phyloP scores from a whole-genome alignment of 2,797 vertebrate species.

The Gambelia wislizenii region DNA sequence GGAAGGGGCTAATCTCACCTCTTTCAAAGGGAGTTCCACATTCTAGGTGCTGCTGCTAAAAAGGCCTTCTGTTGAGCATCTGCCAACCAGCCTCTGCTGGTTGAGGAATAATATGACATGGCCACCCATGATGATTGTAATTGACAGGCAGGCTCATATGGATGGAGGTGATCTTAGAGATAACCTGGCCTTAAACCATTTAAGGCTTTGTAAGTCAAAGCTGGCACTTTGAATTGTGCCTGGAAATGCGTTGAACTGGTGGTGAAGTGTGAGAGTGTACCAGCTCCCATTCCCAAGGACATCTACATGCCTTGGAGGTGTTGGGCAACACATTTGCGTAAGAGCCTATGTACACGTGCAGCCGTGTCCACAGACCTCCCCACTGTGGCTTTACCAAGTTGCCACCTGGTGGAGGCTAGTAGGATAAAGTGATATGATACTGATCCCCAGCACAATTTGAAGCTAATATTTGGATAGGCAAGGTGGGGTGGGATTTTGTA shows the following conservation, averaged over 20 bases:
- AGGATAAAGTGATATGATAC: neutral
- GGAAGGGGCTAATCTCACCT: neutral
- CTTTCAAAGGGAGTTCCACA: neutral
- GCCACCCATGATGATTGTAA: neutral
- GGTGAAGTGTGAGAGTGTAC: neutral
- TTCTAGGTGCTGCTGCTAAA: neutral
- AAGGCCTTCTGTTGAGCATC: neutral
- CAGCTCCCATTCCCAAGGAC: neutral
- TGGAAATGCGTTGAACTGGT: neutral
- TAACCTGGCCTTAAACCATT: neutral
- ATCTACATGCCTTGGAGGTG: neutral
- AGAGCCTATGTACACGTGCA: neutral
- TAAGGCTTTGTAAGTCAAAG: neutral
- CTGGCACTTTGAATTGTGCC: neutral
- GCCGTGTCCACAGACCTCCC: too few relatives aligned
- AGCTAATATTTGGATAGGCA: neutral
- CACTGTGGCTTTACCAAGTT: neutral
- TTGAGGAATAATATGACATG: neutral
- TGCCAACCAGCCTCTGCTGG: neutral
- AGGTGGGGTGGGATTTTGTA: slow-evolving; percentile 21
- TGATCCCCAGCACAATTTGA: neutral
- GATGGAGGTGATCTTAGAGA: neutral
- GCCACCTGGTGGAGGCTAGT: neutral
- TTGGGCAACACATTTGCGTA: neutral
- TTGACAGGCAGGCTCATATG: neutral